Percentiles rank a stretch among this genome's conserved stretches.
phyloP scores from a whole-genome alignment of 2,113 vertebrate species.

The Litocranius walleri region DNA sequence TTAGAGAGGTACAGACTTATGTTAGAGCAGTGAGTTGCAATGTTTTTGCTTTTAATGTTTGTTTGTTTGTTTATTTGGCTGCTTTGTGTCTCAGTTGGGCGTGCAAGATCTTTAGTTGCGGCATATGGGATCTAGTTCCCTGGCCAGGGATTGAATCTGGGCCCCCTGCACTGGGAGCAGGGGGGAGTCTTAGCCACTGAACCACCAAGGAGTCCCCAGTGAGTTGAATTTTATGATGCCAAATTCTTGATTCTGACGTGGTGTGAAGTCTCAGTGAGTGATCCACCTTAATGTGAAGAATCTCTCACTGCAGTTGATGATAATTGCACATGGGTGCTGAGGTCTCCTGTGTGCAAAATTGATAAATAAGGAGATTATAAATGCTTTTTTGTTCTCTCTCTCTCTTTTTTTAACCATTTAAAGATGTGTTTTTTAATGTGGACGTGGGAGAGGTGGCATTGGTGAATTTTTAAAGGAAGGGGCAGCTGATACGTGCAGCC shows the following conservation, averaged over 20 bases:
- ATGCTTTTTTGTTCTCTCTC: neutral
- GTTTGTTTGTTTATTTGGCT: neutral
- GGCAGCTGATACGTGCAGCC: neutral
- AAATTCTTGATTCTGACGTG: neutral
- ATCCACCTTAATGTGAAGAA: neutral
- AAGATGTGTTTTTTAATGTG: neutral
- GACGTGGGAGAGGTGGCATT: neutral
- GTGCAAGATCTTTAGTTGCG: neutral
- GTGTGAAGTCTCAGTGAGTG: neutral
- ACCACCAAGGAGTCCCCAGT: neutral
- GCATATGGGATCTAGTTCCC: neutral
- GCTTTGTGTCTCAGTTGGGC: neutral
- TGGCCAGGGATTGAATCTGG: neutral
- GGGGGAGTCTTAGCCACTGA: neutral
- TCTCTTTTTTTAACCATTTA: neutral
- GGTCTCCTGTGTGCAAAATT: neutral
- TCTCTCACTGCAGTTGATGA: neutral
- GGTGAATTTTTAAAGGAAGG: slow-evolving; percentile 31
- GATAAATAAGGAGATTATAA: neutral
- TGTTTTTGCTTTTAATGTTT: neutral
- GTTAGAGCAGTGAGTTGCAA: neutral
- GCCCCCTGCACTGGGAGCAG: neutral
- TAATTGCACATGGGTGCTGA: neutral
- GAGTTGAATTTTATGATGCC: neutral
- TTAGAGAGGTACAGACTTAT: neutral